These are phyloP conservation scores for Chloebia gouldiae DNA, from an alignment of 2,113 vertebrate genomes.

Conservation along the genomic window DNA sequence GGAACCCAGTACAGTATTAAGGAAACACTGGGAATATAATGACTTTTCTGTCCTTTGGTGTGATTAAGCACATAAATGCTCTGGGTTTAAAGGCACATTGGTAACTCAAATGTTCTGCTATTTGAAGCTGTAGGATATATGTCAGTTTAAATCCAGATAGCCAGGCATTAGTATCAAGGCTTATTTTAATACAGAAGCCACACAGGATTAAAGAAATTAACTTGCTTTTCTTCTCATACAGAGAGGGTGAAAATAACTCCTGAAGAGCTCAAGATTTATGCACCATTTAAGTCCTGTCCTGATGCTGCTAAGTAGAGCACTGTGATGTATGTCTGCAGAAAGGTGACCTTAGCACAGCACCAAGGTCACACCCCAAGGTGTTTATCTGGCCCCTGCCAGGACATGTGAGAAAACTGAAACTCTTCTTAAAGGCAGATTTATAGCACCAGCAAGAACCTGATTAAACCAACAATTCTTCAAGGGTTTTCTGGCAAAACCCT, in stretches of 20 bases:
- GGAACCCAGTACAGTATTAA: neutral
- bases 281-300: slow-evolving; percentile 8
- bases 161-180: slow-evolving; percentile 18
- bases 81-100: neutral
- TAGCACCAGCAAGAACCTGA: neutral
- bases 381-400: neutral
- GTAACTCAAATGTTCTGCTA: slow-evolving; percentile 9
- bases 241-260: slow-evolving; percentile 14
- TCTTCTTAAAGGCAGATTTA: neutral
- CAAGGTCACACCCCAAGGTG: neutral
- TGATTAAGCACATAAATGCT: neutral
- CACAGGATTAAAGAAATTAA: slow-evolving; percentile 7
- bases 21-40: neutral
- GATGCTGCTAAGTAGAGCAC: neutral
- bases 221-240: neutral
- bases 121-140: slow-evolving; percentile 10
- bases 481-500: neutral
- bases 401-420: neutral
- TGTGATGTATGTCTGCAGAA: neutral
- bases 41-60: slow-evolving; percentile 2
- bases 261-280: neutral
- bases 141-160: slow-evolving; percentile 24
- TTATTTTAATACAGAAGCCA: slow-evolving; percentile 40
- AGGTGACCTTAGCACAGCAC: neutral
- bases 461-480: neutral